Percentiles rank a stretch among this genome's conserved stretches.
Evolutionary conservation across 2,797 vertebrate genomes (phyloP).

Genomic region (Psittacula derbiana): DNA sequence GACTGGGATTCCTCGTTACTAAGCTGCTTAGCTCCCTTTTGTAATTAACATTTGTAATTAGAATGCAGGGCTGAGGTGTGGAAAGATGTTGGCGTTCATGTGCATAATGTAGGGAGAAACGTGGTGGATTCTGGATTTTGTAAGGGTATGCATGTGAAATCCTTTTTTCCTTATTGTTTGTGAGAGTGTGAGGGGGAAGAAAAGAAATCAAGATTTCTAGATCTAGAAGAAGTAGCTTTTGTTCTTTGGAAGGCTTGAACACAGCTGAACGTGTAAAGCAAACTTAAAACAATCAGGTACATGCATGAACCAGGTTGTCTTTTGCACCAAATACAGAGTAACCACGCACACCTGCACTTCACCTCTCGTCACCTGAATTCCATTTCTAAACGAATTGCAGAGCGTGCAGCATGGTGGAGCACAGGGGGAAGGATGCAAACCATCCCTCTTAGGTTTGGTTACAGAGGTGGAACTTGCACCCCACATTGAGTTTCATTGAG

Average conservation of each 20-base stretch:
- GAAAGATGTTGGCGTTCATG: neutral
- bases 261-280: neutral
- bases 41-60: neutral
- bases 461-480: neutral
- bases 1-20: fast-evolving
- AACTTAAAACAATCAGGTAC: no score
- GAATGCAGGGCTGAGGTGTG: neutral
- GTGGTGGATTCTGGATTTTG: neutral
- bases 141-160: neutral
- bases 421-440: fast-evolving
- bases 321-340: fast-evolving
- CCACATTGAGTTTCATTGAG: fast-evolving
- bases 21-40: neutral
- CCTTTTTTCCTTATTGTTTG: neutral
- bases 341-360: fast-evolving
- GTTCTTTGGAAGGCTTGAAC: neutral
- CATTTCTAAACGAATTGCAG: fast-evolving
- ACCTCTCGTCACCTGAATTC: neutral
- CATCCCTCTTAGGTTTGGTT: neutral
- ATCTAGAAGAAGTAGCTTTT: neutral
- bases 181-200: neutral
- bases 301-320: fast-evolving
- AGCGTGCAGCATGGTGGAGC: fast-evolving
- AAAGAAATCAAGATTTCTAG: neutral
- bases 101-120: neutral